Evolutionary conservation across 2,797 vertebrate genomes (phyloP).

Genomic region (Spinibarbus caldwelli): DNA sequence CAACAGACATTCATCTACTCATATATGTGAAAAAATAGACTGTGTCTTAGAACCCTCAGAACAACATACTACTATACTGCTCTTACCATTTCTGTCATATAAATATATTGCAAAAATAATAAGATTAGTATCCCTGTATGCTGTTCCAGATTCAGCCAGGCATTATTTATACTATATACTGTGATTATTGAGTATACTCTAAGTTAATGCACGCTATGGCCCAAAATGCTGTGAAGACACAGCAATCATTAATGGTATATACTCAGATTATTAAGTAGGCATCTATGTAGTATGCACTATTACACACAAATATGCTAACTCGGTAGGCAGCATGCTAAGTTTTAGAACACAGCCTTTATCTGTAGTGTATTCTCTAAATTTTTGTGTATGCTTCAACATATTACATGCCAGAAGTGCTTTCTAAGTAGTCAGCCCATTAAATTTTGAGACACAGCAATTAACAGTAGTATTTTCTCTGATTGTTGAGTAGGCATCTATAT

Average conservation of each 20-base stretch:
- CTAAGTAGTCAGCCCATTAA: background rate
- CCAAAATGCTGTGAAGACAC: background rate
- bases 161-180: background rate
- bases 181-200: background rate
- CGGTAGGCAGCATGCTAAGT: background rate
- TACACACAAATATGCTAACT: background rate
- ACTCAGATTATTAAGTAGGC: background rate
- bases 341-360: background rate
- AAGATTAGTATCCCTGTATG: background rate
- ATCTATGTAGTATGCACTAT: background rate
- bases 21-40: background rate
- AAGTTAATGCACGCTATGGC: background rate
- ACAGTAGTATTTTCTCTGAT: too few relatives aligned
- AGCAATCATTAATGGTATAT: background rate
- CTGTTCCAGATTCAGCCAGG: background rate
- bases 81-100: background rate
- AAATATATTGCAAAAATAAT: background rate
- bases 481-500: too few relatives aligned
- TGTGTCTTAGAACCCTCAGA: background rate
- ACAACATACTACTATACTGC: background rate
- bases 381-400: background rate
- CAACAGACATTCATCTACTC: background rate
- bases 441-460: background rate
- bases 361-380: background rate
- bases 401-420: background rate